phyloP scores from a whole-genome alignment of 2,888 invertebrate genomes.

The Drosophila ezoana region DNA sequence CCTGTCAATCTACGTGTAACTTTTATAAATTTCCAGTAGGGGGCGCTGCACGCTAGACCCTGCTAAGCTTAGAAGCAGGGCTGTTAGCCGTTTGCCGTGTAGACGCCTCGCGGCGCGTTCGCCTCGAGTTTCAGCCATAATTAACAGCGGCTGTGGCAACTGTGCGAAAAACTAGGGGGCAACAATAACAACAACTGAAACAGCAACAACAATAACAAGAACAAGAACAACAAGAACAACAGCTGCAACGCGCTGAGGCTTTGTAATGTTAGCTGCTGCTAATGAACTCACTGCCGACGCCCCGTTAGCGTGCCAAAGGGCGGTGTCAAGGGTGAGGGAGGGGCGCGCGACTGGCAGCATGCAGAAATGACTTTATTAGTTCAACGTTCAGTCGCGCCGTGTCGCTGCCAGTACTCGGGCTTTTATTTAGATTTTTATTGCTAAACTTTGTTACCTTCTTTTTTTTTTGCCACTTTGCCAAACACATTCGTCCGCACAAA shows the following conservation, averaged over 20 bases:
- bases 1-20: constrained; percentile 81
- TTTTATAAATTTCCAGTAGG: constrained; percentile 75
- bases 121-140: constrained; percentile 63
- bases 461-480: constrained; percentile 41
- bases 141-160: constrained; percentile 63
- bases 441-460: constrained; percentile 73
- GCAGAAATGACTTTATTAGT: constrained; percentile 75
- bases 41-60: constrained; percentile 14
- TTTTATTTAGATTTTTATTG: constrained; percentile 77
- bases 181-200: constrained; percentile 33
- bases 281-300: constrained; percentile 52
- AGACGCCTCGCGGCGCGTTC: constrained; percentile 38
- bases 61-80: too few species aligned
- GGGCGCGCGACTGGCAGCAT: constrained; percentile 49
- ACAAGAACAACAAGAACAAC: constrained; percentile 7
- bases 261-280: constrained; percentile 67
- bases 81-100: constrained; percentile 1
- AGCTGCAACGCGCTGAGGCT: constrained; percentile 25
- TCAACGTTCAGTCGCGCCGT: constrained; percentile 36
- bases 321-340: constrained; percentile 11
- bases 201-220: constrained; percentile 12
- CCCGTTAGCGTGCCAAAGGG: constrained; percentile 50
- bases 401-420: constrained; percentile 41
- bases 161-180: constrained; percentile 39
- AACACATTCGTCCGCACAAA: constrained; percentile 34